A percentile compares a stretch with the other conserved stretches of the same genome.
Evolutionary conservation across 2,888 invertebrate species (phyloP).

Genomic region (Zhuqinia jingwanae): DNA sequence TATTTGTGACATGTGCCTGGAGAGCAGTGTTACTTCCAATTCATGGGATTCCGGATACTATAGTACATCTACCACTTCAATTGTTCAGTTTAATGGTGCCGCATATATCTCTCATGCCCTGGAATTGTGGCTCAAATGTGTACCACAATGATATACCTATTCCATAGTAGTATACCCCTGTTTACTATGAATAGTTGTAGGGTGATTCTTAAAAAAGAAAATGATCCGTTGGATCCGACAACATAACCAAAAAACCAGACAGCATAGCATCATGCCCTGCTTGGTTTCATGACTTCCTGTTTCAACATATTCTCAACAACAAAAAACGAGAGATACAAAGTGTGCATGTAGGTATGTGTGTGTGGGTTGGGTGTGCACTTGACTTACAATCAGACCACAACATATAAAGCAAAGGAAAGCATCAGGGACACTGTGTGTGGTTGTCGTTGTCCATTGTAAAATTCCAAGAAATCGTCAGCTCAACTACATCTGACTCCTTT

Average conservation of each 20-base stretch:
- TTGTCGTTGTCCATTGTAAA: too few relatives aligned
- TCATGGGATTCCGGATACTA: too few relatives aligned
- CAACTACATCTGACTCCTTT: too few relatives aligned
- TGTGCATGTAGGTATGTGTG: too few relatives aligned
- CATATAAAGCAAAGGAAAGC: neutral
- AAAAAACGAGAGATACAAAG: too few relatives aligned
- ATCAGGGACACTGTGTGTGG: neutral
- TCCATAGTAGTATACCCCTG: neutral
- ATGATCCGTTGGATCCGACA: neutral
- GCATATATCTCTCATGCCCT: too few relatives aligned
- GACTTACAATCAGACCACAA: neutral
- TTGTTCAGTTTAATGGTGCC: slow-evolving; percentile 12
- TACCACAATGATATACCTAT: too few relatives aligned
- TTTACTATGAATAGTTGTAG: neutral
- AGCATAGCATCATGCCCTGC: slow-evolving; percentile 18
- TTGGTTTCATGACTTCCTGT: slow-evolving; percentile 44
- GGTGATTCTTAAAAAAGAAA: neutral
- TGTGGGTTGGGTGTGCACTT: slow-evolving; percentile 12
- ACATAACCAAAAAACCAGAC: neutral
- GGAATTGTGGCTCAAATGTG: too few relatives aligned
- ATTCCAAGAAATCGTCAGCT: too few relatives aligned
- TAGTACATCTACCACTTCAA: neutral
- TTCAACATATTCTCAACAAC: slow-evolving; percentile 2
- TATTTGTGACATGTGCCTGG: too few relatives aligned
- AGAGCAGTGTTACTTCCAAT: neutral